These are phyloP conservation scores for Parnassius glacialis DNA, from an alignment of 2,888 invertebrate species.

Conservation along the genomic window DNA sequence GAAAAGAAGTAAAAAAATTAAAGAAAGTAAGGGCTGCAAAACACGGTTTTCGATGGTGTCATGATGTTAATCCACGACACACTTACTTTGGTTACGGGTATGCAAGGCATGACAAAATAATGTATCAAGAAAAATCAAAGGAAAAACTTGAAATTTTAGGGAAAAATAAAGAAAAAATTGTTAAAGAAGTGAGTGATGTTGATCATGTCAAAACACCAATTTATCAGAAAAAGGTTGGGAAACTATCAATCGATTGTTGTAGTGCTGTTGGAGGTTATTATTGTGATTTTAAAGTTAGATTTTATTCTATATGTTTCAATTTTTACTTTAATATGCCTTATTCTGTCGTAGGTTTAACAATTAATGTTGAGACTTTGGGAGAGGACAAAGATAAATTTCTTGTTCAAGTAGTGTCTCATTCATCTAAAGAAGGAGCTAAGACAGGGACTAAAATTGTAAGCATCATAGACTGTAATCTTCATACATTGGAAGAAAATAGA, in stretches of 20 bases:
- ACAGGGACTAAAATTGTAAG: conserved; percentile 82
- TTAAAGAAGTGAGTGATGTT: conserved; percentile 37
- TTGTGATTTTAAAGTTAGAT: conserved; percentile 6
- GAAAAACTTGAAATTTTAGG: conserved; percentile 57
- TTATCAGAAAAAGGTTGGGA: conserved; percentile 53
- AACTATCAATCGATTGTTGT: conserved; percentile 69
- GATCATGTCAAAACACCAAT: conserved; percentile 50
- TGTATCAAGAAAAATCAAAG: conserved; percentile 41
- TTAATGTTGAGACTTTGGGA: conserved; percentile 68
- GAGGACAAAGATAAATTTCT: conserved; percentile 77
- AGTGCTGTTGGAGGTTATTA: conserved; percentile 67
- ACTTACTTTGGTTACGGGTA: conserved; percentile 70
- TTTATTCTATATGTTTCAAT: background rate
- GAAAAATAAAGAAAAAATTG: conserved; percentile 32
- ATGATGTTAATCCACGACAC: conserved; percentile 64
- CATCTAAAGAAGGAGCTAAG: conserved; percentile 78
- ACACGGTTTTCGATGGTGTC: conserved; percentile 69
- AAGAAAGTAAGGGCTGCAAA: conserved; percentile 60
- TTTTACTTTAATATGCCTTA: no score
- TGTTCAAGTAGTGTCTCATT: conserved; percentile 82
- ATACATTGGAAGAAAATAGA: conserved; percentile 84
- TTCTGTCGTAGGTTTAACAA: conserved; percentile 55
- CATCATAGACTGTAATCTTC: conserved; percentile 81
- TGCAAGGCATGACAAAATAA: conserved; percentile 57
- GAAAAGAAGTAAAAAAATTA: conserved; percentile 42